Percentiles rank a stretch among this genome's conserved stretches.
Evolutionary conservation across 2,113 vertebrate species (phyloP).

Genomic region (Mugil cephalus): DNA sequence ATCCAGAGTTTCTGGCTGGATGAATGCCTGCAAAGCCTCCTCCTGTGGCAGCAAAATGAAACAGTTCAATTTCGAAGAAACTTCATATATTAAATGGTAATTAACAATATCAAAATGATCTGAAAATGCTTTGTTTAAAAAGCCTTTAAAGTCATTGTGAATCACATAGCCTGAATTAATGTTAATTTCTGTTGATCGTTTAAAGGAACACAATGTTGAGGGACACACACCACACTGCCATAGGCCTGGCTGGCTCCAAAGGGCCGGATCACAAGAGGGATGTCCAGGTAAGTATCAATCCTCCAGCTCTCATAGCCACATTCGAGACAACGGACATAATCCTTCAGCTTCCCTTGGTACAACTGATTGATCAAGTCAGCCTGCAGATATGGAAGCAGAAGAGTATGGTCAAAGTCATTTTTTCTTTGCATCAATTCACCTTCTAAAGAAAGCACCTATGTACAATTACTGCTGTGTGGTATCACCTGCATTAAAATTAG

Average conservation of each 20-base stretch:
- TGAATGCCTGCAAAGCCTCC: conserved; percentile 97
- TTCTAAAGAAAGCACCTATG: background rate
- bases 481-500: background rate
- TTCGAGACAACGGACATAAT: conserved; percentile 98
- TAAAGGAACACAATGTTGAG: conserved; percentile 5
- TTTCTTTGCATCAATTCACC: background rate
- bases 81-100: background rate
- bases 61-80: background rate
- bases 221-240: conserved; percentile 94
- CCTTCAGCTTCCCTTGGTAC: conserved; percentile 99
- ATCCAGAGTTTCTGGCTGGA: conserved; percentile 97
- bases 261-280: conserved; percentile 97
- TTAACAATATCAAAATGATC: background rate
- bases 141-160: conserved; percentile 8
- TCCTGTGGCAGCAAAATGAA: conserved; percentile 83
- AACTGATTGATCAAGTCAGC: conserved; percentile 99
- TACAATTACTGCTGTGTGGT: background rate
- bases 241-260: conserved; percentile 97
- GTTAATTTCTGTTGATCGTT: conserved; percentile 1
- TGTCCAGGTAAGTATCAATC: conserved; percentile 98
- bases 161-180: background rate
- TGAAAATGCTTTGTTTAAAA: background rate
- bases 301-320: conserved; percentile 99
- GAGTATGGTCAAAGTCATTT: conserved; percentile 28
- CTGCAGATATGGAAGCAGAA: conserved; percentile 80